Evolutionary conservation across 2,888 invertebrate species (phyloP), one percentile per base, ranked within the genome.

Genomic region (Rhodophaea formosa): DNA sequence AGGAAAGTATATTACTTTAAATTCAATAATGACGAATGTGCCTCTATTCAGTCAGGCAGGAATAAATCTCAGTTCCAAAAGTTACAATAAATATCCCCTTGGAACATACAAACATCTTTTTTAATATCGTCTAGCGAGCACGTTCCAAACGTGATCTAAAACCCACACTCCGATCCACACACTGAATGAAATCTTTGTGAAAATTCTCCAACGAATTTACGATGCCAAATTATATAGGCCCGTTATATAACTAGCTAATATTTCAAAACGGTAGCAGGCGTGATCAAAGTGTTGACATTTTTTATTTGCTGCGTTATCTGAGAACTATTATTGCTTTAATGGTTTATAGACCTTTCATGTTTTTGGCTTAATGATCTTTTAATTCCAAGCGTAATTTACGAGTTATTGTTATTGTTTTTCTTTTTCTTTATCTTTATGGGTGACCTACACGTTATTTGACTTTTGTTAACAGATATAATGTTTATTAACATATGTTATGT

Each of bases 271-370:
- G 58, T 47, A 60, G 61, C 67, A 64, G 59, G 66, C 66, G 66
- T 56, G 67, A 73, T 77, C 73, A 73, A 75, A 74, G 70, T 63
- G 59, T 66, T 65, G 68, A 62, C 67, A 64, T 61, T 60, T 71
- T 70, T 72, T 70, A 68, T 70, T 73, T 71, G 63, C 65, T 68
- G 46, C 67, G 68, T 68, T 69, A 65, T 69, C 62, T 69, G 71
- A 70, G 68, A 71, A 65, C 59, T 57, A 66, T 60, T 56, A 70
- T 68, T 74, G 69, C 46, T 66, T 67, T 75, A 70, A 72, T 72
- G 57, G 62, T 62, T 65, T 71, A 67, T 67, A 62, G 66, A 59
- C 67, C 65, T 70, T 67, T 60, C 57, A 59, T 64, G 61, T 62
- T 61, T 62, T 59, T 30, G 46, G 57, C 47, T 59, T 59, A 44